Conservation (phyloP, 2,888 invertebrate species). For the Rhingia campestris region DNA sequence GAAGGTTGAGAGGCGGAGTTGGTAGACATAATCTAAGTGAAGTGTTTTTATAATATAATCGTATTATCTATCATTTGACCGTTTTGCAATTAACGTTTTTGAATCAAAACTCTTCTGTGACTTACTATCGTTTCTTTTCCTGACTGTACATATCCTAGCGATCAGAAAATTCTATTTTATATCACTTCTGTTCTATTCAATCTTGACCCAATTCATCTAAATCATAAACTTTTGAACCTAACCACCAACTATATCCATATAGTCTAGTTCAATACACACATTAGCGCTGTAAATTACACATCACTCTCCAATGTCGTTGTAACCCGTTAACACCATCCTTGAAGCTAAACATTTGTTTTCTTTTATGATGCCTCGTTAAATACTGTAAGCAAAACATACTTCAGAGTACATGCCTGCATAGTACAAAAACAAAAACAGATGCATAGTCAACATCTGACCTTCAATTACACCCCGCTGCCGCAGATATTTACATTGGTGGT, state of each 20-base stretch:
- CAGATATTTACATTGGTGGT: constrained; percentile 8
- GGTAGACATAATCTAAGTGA: too few relatives aligned
- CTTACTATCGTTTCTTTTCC: background rate
- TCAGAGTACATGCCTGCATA: background rate
- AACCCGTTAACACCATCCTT: constrained; percentile 45
- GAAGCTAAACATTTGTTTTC: constrained; percentile 26
- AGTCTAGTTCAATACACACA: constrained; percentile 46
- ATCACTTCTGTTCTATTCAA: too few relatives aligned
- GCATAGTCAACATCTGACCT: constrained; percentile 36
- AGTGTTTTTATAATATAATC: too few relatives aligned
- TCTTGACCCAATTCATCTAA: constrained; percentile 15
- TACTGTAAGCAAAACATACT: constrained; percentile 8
- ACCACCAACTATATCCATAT: background rate
- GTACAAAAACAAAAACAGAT: constrained; percentile 4
- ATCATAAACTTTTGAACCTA: too few relatives aligned
- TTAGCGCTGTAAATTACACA: background rate
- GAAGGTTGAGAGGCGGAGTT: too few relatives aligned
- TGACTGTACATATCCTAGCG: too few relatives aligned
- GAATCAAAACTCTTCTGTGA: too few relatives aligned
- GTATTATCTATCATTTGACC: too few relatives aligned
- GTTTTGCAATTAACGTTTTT: too few relatives aligned
- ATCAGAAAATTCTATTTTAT: too few relatives aligned
- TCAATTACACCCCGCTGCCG: constrained; percentile 12
- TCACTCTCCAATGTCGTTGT: constrained; percentile 32
- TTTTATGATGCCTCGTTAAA: constrained; percentile 38